Percentiles rank a stretch among this genome's conserved stretches.
phyloP scores from a whole-genome alignment of 1,140 invertebrate genomes.

The Dreissena rostriformis region DNA sequence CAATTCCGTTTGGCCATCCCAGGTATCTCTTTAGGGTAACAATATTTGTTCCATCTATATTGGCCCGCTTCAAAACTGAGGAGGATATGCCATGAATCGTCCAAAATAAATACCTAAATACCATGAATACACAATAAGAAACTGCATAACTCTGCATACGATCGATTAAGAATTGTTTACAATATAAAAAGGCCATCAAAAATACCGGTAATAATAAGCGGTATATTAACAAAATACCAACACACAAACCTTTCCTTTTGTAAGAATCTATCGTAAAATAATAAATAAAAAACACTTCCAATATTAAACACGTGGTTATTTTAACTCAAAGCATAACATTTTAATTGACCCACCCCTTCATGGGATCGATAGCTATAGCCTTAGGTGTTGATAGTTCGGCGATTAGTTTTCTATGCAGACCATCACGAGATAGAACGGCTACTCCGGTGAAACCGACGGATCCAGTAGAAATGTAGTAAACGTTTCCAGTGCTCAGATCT shows the following conservation, averaged over 20 bases:
- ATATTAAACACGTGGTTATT: too few relatives aligned
- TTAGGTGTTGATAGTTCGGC: background rate
- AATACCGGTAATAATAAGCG: too few relatives aligned
- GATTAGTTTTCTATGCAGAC: conserved; percentile 1
- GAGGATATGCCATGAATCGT: background rate
- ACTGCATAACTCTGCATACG: too few relatives aligned
- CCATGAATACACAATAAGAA: too few relatives aligned
- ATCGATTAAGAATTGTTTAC: too few relatives aligned
- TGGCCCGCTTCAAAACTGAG: conserved; percentile 13
- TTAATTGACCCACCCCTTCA: conserved; percentile 1
- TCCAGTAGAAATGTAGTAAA: conserved; percentile 6
- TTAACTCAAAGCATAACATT: too few relatives aligned
- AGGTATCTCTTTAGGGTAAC: background rate
- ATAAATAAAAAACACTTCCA: too few relatives aligned
- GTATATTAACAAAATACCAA: too few relatives aligned
- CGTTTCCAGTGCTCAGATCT: background rate
- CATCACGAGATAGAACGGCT: background rate
- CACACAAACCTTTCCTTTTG: too few relatives aligned
- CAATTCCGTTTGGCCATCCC: conserved; percentile 39
- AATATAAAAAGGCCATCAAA: too few relatives aligned
- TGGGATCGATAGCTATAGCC: conserved; percentile 19
- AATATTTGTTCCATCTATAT: conserved; percentile 26
- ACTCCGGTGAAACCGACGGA: background rate
- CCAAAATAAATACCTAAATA: conserved; percentile 15
- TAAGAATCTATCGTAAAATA: too few relatives aligned